phyloP scores from a whole-genome alignment of 2,113 vertebrate species.

The Siniperca chuatsi region DNA sequence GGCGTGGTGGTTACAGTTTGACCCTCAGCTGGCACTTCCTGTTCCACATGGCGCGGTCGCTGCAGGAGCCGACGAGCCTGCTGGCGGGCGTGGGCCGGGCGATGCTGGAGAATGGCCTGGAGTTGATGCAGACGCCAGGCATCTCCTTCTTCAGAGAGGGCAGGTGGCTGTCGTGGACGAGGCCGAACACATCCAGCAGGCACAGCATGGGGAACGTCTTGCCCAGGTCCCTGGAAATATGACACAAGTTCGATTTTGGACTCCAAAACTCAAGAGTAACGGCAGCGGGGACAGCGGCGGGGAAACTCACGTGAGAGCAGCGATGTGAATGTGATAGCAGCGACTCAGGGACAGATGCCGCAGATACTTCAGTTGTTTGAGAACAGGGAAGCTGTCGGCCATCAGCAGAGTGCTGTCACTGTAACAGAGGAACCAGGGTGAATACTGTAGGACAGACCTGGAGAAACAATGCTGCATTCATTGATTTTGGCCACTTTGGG shows the following conservation, averaged over 20 bases:
- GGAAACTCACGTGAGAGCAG: conserved; percentile 83
- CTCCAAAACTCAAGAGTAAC: too few species aligned
- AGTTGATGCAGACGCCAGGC: conserved; percentile 89
- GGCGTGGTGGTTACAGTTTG: conserved; percentile 19
- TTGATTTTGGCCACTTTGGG: too few species aligned
- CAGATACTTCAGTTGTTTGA: conserved; percentile 85
- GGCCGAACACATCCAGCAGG: conserved; percentile 92
- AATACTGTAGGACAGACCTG: too few species aligned
- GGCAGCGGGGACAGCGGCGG: too few species aligned
- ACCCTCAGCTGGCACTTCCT: conserved; percentile 85
- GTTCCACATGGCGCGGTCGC: conserved; percentile 88
- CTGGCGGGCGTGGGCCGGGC: conserved; percentile 87
- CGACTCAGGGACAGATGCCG: conserved; percentile 91
- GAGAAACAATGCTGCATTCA: too few species aligned
- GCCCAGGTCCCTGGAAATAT: conserved; percentile 85
- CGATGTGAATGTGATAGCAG: conserved; percentile 93
- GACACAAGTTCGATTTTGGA: neutral
- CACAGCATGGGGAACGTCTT: conserved; percentile 84
- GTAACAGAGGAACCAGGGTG: conserved; percentile 45
- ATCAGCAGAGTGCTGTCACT: conserved; percentile 94
- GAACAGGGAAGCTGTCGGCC: conserved; percentile 87
- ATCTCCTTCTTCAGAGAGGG: conserved; percentile 85
- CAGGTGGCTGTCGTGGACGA: conserved; percentile 87
- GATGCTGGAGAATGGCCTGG: conserved; percentile 86
- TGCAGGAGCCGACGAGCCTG: neutral